Evolutionary conservation across 2,888 invertebrate species (phyloP).

Genomic region (Eristalinus aeneus): DNA sequence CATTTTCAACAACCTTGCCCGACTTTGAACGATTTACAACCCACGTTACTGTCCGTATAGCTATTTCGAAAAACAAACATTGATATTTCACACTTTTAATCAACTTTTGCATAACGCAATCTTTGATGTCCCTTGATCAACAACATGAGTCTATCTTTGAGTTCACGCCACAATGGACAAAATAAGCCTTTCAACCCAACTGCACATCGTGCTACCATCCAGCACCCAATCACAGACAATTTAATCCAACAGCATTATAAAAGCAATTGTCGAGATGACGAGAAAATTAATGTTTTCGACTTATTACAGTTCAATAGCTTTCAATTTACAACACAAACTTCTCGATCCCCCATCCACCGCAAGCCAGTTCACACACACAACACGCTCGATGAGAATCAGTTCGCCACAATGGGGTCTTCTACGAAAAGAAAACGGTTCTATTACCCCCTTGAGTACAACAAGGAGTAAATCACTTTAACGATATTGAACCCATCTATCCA

Average conservation of each 20-base stretch:
- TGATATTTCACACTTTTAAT: too few species aligned
- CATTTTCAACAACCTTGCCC: too few species aligned
- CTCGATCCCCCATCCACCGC: background rate
- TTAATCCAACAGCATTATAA: background rate
- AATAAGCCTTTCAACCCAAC: background rate
- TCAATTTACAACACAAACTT: conserved; percentile 29
- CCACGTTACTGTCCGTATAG: too few species aligned
- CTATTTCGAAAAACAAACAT: too few species aligned
- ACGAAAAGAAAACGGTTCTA: conserved; percentile 31
- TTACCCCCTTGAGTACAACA: conserved; percentile 34
- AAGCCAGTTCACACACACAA: background rate
- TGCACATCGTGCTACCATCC: background rate
- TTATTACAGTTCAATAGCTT: conserved; percentile 19
- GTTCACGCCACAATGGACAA: too few species aligned
- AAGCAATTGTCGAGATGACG: background rate
- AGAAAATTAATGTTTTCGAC: conserved; percentile 19
- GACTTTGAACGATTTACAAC: too few species aligned
- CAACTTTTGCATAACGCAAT: too few species aligned
- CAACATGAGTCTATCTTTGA: too few species aligned
- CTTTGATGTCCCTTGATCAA: too few species aligned
- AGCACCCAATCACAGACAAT: background rate
- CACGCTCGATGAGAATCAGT: conserved; percentile 1
- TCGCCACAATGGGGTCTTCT: conserved; percentile 34
- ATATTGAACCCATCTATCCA: conserved; percentile 54
- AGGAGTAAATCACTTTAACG: conserved; percentile 47